A percentile compares a stretch with the other conserved stretches of the same genome.
Conservation (phyloP, 1,140 invertebrate species). For the Leptinotarsa undecemlineata region DNA sequence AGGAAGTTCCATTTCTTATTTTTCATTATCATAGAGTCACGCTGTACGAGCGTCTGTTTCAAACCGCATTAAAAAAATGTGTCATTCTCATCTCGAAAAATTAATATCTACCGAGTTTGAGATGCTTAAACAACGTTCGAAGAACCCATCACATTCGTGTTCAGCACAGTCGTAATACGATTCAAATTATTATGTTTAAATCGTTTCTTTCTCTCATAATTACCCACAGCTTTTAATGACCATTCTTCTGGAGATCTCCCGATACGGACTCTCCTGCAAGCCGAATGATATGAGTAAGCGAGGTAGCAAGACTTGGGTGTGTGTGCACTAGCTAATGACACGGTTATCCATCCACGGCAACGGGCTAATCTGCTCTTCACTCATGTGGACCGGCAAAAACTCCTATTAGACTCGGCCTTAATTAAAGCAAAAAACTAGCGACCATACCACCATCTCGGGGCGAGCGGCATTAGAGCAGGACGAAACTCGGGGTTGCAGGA, state of each 20-base stretch:
- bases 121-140: neutral
- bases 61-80: too few species aligned
- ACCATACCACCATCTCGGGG: neutral
- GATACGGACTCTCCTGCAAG: neutral
- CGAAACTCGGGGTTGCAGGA: neutral
- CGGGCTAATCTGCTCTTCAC: slow-evolving; percentile 49
- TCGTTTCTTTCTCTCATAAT: slow-evolving; percentile 5
- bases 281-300: slow-evolving; percentile 34
- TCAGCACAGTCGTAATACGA: neutral
- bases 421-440: slow-evolving; percentile 49
- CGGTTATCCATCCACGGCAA: slow-evolving; percentile 28
- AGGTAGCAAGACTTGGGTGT: slow-evolving; percentile 26
- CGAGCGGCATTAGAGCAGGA: slow-evolving; percentile 19
- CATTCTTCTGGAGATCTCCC: slow-evolving; percentile 1
- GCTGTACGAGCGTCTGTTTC: too few species aligned
- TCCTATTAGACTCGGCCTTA: slow-evolving; percentile 49
- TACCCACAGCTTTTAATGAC: slow-evolving; percentile 2
- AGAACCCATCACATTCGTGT: neutral
- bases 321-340: slow-evolving; percentile 40
- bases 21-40: too few species aligned
- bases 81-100: too few species aligned
- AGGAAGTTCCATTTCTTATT: too few species aligned
- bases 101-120: too few species aligned
- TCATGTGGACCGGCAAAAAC: slow-evolving; percentile 49
- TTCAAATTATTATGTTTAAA: slow-evolving; percentile 6